Evolutionary conservation across 2,797 vertebrate genomes (phyloP).

Genomic region (Australoheros facetus): DNA sequence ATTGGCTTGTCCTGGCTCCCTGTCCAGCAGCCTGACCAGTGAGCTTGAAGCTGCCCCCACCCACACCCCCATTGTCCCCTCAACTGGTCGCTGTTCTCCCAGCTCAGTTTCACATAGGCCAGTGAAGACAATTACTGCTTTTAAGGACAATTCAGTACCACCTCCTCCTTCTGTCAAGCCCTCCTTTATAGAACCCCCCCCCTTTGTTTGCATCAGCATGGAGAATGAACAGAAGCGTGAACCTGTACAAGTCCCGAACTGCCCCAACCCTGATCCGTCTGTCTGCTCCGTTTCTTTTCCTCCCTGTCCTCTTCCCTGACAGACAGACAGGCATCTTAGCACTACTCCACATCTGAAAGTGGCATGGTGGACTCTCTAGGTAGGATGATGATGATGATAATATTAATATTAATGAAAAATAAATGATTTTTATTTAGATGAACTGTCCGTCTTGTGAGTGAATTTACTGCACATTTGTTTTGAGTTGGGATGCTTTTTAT

Average conservation of each 20-base stretch:
- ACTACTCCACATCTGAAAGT: constrained; percentile 75
- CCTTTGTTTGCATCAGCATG: constrained; percentile 76
- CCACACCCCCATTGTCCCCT: constrained; percentile 10
- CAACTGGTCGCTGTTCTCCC: constrained; percentile 21
- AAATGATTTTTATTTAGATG: constrained; percentile 84
- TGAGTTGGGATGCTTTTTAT: not conserved
- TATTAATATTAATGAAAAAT: constrained; percentile 79
- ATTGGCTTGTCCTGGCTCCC: constrained; percentile 76
- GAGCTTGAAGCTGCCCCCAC: constrained; percentile 72
- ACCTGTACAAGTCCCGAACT: constrained; percentile 43
- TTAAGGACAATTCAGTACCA: constrained; percentile 53
- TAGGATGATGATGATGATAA: constrained; percentile 70
- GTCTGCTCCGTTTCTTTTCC: not conserved
- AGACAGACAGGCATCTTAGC: constrained; percentile 71
- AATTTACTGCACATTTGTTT: not conserved
- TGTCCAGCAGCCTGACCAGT: constrained; percentile 73
- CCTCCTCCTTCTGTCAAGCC: constrained; percentile 6
- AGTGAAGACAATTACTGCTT: constrained; percentile 57
- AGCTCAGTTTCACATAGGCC: constrained; percentile 62
- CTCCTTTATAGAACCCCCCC: constrained; percentile 42
- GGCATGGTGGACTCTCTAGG: constrained; percentile 79
- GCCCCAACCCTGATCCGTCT: constrained; percentile 16
- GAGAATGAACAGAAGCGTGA: constrained; percentile 75
- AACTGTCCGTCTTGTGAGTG: constrained; percentile 27
- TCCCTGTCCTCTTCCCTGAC: constrained; percentile 35